Percentiles rank a stretch among this genome's conserved stretches.
phyloP scores from a whole-genome alignment of 2,888 invertebrate species.

The Stenichneumon culpator region DNA sequence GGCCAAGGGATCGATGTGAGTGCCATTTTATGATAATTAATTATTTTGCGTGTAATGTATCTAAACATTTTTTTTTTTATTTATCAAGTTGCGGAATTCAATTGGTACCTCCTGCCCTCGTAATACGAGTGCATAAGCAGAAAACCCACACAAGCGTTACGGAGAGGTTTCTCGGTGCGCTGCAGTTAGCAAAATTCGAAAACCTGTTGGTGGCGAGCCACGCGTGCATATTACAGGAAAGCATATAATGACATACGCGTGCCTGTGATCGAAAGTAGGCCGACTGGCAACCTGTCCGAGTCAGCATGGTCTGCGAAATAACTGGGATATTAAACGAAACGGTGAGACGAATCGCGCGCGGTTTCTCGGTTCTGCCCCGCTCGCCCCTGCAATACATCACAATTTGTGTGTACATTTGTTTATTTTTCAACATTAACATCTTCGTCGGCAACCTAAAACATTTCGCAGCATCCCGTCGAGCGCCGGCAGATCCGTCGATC shows the following conservation, averaged over 20 bases:
- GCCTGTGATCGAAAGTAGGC: slow-evolving; percentile 58
- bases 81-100: background rate
- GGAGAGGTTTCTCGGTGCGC: slow-evolving; percentile 42
- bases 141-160: slow-evolving; percentile 23
- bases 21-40: slow-evolving; percentile 75
- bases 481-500: background rate
- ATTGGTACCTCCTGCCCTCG: background rate
- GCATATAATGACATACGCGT: slow-evolving; percentile 43
- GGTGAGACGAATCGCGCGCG: slow-evolving; percentile 28
- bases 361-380: slow-evolving; percentile 3
- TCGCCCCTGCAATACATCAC: background rate
- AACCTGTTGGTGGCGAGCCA: slow-evolving; percentile 19
- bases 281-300: slow-evolving; percentile 44
- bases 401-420: background rate
- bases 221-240: slow-evolving; percentile 53
- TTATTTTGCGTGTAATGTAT: background rate
- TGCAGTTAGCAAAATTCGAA: slow-evolving; percentile 53
- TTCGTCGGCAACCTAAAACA: background rate
- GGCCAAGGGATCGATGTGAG: slow-evolving; percentile 97
- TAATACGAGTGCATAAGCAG: background rate
- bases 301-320: slow-evolving; percentile 50
- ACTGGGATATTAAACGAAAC: slow-evolving; percentile 48
- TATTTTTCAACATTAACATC: background rate
- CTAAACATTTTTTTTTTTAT: background rate
- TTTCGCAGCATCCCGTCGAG: background rate